Evolutionary conservation across 2,888 invertebrate genomes (phyloP).

Genomic region (Drosophila recens): DNA sequence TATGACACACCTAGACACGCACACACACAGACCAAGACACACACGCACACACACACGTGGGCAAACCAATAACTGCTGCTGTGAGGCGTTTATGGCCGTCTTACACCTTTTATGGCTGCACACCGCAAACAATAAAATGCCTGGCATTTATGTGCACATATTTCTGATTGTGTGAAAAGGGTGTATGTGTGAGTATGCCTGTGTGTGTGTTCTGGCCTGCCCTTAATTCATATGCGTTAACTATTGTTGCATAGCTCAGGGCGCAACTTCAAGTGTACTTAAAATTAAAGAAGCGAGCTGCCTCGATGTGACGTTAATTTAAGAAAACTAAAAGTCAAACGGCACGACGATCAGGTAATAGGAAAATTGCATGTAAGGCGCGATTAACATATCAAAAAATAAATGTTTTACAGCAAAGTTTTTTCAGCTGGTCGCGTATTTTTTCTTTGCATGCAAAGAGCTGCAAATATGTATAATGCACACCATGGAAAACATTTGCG

Average conservation of each 20-base stretch:
- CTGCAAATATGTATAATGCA: slow-evolving; percentile 25
- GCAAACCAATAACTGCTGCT: slow-evolving; percentile 33
- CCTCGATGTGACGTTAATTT: slow-evolving; percentile 32
- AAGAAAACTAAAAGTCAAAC: slow-evolving; percentile 50
- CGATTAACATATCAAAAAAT: slow-evolving; percentile 78
- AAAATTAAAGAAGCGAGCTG: slow-evolving; percentile 49
- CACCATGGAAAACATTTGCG: slow-evolving; percentile 44
- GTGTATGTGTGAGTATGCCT: slow-evolving; percentile 1
- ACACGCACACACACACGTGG: background rate
- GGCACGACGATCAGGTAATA: slow-evolving; percentile 72
- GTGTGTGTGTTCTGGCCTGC: slow-evolving; percentile 4
- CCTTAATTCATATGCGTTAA: slow-evolving; percentile 50
- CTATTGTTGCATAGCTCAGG: slow-evolving; percentile 55
- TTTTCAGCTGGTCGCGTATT: slow-evolving; percentile 57
- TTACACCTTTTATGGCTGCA: slow-evolving; percentile 73
- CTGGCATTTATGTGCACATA: slow-evolving; percentile 75
- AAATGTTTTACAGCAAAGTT: slow-evolving; percentile 67
- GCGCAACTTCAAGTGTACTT: slow-evolving; percentile 32
- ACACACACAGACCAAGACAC: slow-evolving; percentile 4
- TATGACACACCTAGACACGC: slow-evolving; percentile 54
- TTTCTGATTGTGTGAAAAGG: slow-evolving; percentile 65
- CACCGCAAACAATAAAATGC: slow-evolving; percentile 73
- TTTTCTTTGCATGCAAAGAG: slow-evolving; percentile 36
- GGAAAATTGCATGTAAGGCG: slow-evolving; percentile 76
- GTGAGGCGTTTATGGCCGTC: slow-evolving; percentile 68